A percentile compares a stretch with the other conserved stretches of the same genome.
phyloP scores from a whole-genome alignment of 2,888 invertebrate species.

The Apantesis nais region DNA sequence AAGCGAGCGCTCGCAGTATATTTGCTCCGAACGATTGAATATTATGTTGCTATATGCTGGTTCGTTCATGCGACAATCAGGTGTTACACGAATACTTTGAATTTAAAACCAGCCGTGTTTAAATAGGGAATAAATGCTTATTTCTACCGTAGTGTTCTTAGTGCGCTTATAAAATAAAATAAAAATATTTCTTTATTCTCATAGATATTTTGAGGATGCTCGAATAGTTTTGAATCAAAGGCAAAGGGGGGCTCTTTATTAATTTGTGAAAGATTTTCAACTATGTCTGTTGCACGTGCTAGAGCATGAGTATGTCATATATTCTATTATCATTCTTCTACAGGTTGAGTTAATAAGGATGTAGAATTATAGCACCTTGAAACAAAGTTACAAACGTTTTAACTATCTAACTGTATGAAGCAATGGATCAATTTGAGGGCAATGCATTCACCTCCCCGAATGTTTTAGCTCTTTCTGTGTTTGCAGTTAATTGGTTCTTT shows the following conservation, averaged over 20 bases:
- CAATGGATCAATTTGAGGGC: background rate
- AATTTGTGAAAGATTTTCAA: no score
- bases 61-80: conserved; percentile 6
- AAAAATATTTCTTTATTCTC: background rate
- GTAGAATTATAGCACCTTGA: background rate
- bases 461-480: background rate
- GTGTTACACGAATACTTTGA: background rate
- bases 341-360: no score
- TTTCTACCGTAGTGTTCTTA: background rate
- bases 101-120: background rate
- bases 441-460: background rate
- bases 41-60: background rate
- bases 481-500: background rate
- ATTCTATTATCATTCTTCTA: no score
- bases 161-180: no score
- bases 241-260: background rate
- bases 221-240: background rate
- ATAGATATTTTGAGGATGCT: background rate
- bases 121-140: background rate
- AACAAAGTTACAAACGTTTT: background rate
- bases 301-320: no score
- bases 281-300: no score
- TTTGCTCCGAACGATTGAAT: conserved; percentile 25
- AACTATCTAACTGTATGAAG: background rate
- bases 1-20: conserved; percentile 29